A percentile compares a stretch with the other conserved stretches of the same genome.
phyloP scores from a whole-genome alignment of 2,888 invertebrate genomes.

The Cataglyphis altisquamis region DNA sequence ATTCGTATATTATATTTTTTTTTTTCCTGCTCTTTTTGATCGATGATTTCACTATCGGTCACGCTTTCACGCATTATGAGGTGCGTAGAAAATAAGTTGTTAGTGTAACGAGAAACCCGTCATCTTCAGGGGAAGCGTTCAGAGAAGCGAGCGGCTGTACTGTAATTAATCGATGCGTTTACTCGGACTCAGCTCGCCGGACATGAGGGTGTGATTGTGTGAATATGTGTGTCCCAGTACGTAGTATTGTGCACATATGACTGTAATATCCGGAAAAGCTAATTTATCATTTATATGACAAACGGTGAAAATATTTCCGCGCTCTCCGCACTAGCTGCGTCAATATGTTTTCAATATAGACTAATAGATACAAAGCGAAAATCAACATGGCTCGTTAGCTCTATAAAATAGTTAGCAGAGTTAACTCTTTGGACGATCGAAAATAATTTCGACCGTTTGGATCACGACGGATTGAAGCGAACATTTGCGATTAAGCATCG shows the following conservation, averaged over 20 bases:
- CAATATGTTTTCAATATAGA: conserved; percentile 11
- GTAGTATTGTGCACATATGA: background rate
- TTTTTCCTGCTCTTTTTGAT: background rate
- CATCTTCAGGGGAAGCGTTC: conserved; percentile 9
- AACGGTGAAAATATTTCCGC: conserved; percentile 47
- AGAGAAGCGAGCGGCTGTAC: conserved; percentile 17
- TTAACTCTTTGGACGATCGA: background rate
- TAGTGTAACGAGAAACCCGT: conserved; percentile 20
- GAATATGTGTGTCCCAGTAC: background rate
- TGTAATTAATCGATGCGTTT: conserved; percentile 53
- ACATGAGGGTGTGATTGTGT: background rate
- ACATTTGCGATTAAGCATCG: background rate
- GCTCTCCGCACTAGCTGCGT: background rate
- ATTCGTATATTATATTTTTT: background rate
- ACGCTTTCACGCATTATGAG: background rate
- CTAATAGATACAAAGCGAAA: background rate
- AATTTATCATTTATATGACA: conserved; percentile 46
- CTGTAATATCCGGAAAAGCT: conserved; percentile 42
- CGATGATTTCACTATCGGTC: background rate
- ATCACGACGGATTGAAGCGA: conserved; percentile 3
- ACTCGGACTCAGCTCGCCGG: conserved; percentile 4
- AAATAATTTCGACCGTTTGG: conserved; percentile 13
- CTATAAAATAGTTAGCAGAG: background rate
- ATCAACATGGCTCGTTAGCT: background rate
- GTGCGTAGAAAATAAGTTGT: background rate